Evolutionary conservation across 1,140 invertebrate species (phyloP), one percentile per base, ranked within the genome.

Genomic region (Eubasilissa regina): DNA sequence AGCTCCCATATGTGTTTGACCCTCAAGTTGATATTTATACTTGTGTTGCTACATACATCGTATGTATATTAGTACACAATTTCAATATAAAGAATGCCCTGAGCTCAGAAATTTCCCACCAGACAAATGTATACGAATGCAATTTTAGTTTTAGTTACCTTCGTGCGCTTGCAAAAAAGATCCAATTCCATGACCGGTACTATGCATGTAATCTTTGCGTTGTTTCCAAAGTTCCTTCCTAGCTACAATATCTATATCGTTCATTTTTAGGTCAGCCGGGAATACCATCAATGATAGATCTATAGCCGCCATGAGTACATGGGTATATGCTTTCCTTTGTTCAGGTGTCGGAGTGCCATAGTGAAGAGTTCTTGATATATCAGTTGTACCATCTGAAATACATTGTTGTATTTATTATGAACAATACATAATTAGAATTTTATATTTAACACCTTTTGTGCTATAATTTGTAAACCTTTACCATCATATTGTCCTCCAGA

Each of bases 351-450:
- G 96, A 13, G 87, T 89, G 0, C 97, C 97, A 85, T 95, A 96
- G 87, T 98, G 96, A 8, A 98, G 87, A 0, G 97, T 99, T 77
- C 98, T 90, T 0, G 97, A 97, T 0, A 98, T 94, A 85, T 98
- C 96, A 0, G 97, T 99, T 0, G 97, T 98, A 48, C 97, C 97
- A 89, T 98, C 96, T 89, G 81, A 53, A 81, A 81, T 44, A 72
- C 43, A 60, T 12, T 17, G 19, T 48, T 19, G 44, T 25, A 43
- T 48, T 45, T 19, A 44, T 35, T 48, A 19, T 15, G n/a, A 51
- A 51, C 48, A 51, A 8, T 56, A 56, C 1, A 62, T 62, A 19
- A 48, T 48, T 48, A 8, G n/a, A 51, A 15, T 0, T 13, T 17
- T 8, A 55, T 15, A 58, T 58, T 8, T 11, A 4, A 19, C 11